Conservation (phyloP, 2,888 invertebrate genomes). For the Koerneria pararmatus region DNA sequence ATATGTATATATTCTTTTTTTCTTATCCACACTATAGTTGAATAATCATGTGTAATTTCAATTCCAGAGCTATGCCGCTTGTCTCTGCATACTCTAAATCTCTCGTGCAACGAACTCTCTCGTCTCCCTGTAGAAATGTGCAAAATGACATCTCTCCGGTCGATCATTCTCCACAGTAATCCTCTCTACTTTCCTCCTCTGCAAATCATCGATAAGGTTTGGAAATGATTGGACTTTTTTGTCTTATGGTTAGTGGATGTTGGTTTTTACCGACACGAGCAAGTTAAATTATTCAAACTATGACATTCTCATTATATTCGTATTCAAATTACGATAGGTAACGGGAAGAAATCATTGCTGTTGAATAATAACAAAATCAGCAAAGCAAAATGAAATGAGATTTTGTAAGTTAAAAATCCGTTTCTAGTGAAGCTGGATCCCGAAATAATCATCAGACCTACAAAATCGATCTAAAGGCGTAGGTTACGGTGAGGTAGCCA, state of each 20-base stretch:
- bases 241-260: no score
- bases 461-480: no score
- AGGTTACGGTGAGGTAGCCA: no score
- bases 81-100: constrained; percentile 10
- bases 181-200: not conserved
- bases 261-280: no score
- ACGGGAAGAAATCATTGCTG: not conserved
- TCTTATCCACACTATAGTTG: constrained; percentile 2
- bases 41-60: not conserved
- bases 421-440: no score
- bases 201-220: not conserved
- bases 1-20: not conserved
- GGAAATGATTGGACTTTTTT: not conserved
- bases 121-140: constrained; percentile 3
- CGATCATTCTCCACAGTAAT: not conserved
- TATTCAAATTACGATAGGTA: not conserved
- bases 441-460: no score
- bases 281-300: no score
- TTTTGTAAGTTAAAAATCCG: no score
- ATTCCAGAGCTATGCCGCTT: constrained; percentile 14
- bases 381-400: no score
- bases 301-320: not conserved
- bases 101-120: constrained; percentile 6
- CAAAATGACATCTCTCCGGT: constrained; percentile 14
- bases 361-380: no score